These are phyloP conservation scores for Nomada lathburiana DNA, from an alignment of 2,888 invertebrate species.

Conservation along the genomic window DNA sequence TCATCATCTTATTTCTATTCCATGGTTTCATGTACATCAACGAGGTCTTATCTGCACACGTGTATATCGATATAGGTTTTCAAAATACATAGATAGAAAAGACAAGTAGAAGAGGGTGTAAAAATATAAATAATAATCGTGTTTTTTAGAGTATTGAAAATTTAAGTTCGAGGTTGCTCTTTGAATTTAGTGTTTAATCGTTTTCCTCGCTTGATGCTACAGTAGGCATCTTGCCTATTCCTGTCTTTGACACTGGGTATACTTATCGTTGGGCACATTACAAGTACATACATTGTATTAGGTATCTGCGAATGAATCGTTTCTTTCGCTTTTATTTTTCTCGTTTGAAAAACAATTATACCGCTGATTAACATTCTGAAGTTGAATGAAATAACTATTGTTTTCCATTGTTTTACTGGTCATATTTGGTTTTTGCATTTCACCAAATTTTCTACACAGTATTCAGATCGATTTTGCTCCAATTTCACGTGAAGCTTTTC, in stretches of 20 bases:
- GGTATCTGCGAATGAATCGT: conserved; percentile 25
- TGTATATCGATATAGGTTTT: background rate
- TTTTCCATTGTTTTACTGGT: no score
- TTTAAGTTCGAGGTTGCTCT: background rate
- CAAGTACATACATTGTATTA: conserved; percentile 12
- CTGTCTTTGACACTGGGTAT: conserved; percentile 17
- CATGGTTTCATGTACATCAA: background rate
- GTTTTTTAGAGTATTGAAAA: background rate
- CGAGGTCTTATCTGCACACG: background rate
- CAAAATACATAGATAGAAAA: background rate
- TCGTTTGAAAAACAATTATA: background rate
- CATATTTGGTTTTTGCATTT: no score
- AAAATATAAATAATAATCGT: background rate
- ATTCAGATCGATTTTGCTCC: background rate
- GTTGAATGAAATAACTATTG: no score
- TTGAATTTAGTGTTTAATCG: background rate
- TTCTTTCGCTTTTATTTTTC: background rate
- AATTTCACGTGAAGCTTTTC: background rate
- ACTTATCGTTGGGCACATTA: conserved; percentile 7
- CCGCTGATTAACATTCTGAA: no score
- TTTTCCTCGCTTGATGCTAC: background rate
- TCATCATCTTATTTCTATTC: background rate
- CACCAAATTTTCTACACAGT: no score
- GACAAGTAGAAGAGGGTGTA: background rate
- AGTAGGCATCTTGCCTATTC: background rate